Base-by-base conservation (phyloP, 2,888 invertebrate genomes). In the Drosophila koepferae region DNA sequence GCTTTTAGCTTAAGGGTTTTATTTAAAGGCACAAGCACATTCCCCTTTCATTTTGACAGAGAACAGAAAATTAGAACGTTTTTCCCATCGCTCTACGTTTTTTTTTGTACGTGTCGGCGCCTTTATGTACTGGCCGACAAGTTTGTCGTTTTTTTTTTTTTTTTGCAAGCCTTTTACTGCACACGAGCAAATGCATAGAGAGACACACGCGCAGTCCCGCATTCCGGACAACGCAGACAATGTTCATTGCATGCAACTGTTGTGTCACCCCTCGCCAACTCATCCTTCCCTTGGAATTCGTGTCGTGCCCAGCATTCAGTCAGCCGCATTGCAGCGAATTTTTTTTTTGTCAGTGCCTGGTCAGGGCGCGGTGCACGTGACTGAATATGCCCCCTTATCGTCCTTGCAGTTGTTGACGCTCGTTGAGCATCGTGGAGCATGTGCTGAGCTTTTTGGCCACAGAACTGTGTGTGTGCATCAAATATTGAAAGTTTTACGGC, bases 251-350 rank as follows among this genome's bases (percentile, higher is more conserved):
- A 76, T 77, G 78, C 75, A 75, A 84, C 83, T 83, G 77, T 75
- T 83, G 76, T 44, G 54, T 20, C 36, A 4, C 34, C 34, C 65
- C 53, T 38, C 40, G 40, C 31, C 23, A n/a, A 38, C 18, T 20
- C 49, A n/a, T 51, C 12, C 14, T 40, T 28, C 36, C 12, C 1
- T 40, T 46, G 31, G 51, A 60, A 62, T 66, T 61, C 43, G 53
- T 54, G 31, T 66, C 63, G 31, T 28, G 59, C 60, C 60, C 60
- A 60, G 60, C 49, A 60, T 60, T 49, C 36, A 74, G 76, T 74
- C 77, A 81, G 91, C 86, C 90, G 90, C 90, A 91, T 75, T 90
- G 90, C 91, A 90, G 91, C 88, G 81, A 80, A 86, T 79, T 81
- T 72, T 79, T 81, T 72, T 73, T 79, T 70, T 70, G 5, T 28